Base-by-base conservation (phyloP, 2,797 vertebrate genomes). In the Erpetoichthys calabaricus region DNA sequence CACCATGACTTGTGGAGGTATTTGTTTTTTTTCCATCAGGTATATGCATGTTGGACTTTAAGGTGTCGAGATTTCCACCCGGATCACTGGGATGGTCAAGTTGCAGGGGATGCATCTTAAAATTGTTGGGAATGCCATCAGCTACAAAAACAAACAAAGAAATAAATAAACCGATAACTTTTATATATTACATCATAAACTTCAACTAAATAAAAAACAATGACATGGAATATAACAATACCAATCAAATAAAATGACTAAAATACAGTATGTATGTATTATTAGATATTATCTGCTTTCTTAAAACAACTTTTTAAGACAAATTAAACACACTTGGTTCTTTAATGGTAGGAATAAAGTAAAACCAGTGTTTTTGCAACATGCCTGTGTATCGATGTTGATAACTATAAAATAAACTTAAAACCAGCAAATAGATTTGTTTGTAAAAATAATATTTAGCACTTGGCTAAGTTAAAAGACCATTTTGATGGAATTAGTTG, bases 71-170 rank as follows among this genome's bases (percentile, higher is more conserved):
- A 70, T 65, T 78, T 70, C 58, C 68, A 2, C 68, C 71, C 1
- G 71, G 60, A 64, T 83, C 78, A 64, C 69, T 73, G 3, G 75
- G 68, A 4, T 82, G 72, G 60, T 91, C 91, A 67, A 91, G 69
- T 44, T 91, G 87, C 53, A 95, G 89, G 42, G 89, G 89, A 60
- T 93, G 90, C 60, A 68, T 60, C 59, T 85, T 85, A 59, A 84
- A 81, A 66, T 73, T 85, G 80, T 86, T 81, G 63, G 83, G 75
- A 53, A 82, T 64, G 45, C 67, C 74, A 7, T 87, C 91, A 91
- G 71, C 50, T 59, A 50, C 73, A 67, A 74, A 61, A 69, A 8
- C 65, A 64, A 73, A 67, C 4, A 52, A 50, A 63, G 57, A 56
- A 53, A 57, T 62, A 53, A 71, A 56, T 65, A 69, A 25, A 5